phyloP scores from a whole-genome alignment of 2,888 invertebrate genomes.

The Lycophotia porphyrea region DNA sequence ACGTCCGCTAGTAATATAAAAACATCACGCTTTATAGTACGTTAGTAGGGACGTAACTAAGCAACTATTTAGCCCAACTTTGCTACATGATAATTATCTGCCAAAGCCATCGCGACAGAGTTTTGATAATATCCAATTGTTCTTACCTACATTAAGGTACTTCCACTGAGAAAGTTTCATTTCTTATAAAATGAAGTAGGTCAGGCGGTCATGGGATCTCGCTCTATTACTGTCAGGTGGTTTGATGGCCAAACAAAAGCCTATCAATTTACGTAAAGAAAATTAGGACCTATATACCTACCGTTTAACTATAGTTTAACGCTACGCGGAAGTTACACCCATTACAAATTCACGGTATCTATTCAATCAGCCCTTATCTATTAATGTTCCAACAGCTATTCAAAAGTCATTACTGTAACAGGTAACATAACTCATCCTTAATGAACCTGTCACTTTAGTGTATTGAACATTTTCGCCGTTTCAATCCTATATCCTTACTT shows the following conservation, averaged over 20 bases:
- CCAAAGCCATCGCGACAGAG: not conserved
- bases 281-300: not conserved
- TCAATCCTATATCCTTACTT: not conserved
- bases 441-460: constrained; percentile 28
- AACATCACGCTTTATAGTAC: too few species aligned
- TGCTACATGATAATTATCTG: too few species aligned
- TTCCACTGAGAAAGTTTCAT: too few species aligned
- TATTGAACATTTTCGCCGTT: constrained; percentile 21
- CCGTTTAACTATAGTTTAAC: not conserved
- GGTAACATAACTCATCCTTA: not conserved
- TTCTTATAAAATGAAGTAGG: not conserved
- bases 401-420: constrained; percentile 16
- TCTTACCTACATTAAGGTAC: not conserved
- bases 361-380: not conserved
- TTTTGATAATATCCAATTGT: not conserved
- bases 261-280: not conserved
- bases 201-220: not conserved
- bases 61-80: too few species aligned
- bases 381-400: constrained; percentile 16
- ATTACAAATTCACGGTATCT: not conserved
- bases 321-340: not conserved
- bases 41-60: too few species aligned
- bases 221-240: not conserved
- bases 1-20: too few species aligned
- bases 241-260: not conserved